Conservation (phyloP, 2,888 invertebrate genomes). For the Aspidiotus rigidus region DNA sequence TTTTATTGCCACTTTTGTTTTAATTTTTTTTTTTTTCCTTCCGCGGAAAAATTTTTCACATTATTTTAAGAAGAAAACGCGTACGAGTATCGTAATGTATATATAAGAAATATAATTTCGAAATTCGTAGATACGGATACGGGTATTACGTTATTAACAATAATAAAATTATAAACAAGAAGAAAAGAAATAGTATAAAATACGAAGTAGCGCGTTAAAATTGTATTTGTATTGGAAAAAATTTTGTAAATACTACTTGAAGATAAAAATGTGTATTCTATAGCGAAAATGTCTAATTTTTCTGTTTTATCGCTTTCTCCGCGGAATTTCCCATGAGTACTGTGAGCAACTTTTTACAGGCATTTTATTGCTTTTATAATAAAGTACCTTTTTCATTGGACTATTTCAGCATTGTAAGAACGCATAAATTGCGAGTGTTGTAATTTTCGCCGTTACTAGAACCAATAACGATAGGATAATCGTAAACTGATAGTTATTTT, state of each 20-base stretch:
- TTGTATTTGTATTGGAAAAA: not conserved
- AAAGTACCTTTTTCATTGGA: constrained; percentile 30
- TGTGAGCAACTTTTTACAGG: constrained; percentile 29
- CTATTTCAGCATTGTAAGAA: constrained; percentile 16
- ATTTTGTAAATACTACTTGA: not conserved
- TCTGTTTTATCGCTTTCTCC: constrained; percentile 21
- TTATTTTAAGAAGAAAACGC: not conserved
- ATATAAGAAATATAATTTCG: not conserved
- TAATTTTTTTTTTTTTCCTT: not conserved
- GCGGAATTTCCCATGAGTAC: constrained; percentile 30
- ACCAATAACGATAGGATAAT: constrained; percentile 30
- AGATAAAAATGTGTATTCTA: constrained; percentile 5
- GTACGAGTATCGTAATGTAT: not conserved
- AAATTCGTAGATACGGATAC: not conserved
- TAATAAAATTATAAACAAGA: constrained; percentile 4
- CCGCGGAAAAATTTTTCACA: not conserved
- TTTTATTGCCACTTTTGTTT: not conserved
- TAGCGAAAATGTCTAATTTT: constrained; percentile 27
- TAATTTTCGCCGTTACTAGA: constrained; percentile 21
- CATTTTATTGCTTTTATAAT: constrained; percentile 29
- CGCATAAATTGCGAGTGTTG: constrained; percentile 22
- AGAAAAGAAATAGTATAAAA: not conserved
- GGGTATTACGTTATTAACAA: not conserved
- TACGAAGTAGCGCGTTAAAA: not conserved
- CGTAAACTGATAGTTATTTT: constrained; percentile 11